phyloP scores from a whole-genome alignment of 1,140 invertebrate species.

The Hypothenemus hampei region DNA sequence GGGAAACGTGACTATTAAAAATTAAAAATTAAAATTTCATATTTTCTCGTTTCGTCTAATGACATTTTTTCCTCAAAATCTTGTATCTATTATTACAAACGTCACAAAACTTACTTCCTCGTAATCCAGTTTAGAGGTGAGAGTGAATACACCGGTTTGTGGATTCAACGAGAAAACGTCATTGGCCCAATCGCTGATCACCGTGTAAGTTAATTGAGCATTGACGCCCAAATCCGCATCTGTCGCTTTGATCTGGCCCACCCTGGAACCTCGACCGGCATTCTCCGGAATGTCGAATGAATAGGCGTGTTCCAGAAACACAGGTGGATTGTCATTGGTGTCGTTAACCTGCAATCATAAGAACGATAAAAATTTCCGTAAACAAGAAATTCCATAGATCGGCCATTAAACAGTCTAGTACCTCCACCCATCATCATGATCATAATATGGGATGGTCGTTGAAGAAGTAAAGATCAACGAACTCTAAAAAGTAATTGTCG shows the following conservation, averaged over 20 bases:
- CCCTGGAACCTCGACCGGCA: conserved; percentile 67
- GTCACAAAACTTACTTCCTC: conserved; percentile 80
- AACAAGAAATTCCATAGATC: too few relatives aligned
- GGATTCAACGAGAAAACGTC: conserved; percentile 90
- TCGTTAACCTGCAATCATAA: conserved; percentile 90
- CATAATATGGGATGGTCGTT: too few relatives aligned
- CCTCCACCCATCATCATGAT: too few relatives aligned
- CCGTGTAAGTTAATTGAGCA: conserved; percentile 80
- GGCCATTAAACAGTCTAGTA: too few relatives aligned
- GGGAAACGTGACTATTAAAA: too few relatives aligned
- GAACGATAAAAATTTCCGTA: too few relatives aligned
- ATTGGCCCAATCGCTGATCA: conserved; percentile 90
- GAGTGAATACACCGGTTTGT: conserved; percentile 80
- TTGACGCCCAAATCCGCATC: conserved; percentile 83
- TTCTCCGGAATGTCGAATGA: conserved; percentile 88
- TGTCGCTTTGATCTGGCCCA: conserved; percentile 75
- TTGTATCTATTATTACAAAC: not conserved
- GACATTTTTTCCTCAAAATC: not conserved
- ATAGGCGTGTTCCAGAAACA: conserved; percentile 78
- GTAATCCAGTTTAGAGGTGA: conserved; percentile 85
- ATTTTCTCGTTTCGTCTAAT: too few relatives aligned
- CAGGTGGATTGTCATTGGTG: conserved; percentile 89
- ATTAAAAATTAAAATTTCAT: too few relatives aligned
- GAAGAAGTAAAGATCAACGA: too few relatives aligned
- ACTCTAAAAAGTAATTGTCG: too few relatives aligned